Evolutionary conservation across 2,113 vertebrate genomes (phyloP).

Genomic region (Rhipidura dahli): DNA sequence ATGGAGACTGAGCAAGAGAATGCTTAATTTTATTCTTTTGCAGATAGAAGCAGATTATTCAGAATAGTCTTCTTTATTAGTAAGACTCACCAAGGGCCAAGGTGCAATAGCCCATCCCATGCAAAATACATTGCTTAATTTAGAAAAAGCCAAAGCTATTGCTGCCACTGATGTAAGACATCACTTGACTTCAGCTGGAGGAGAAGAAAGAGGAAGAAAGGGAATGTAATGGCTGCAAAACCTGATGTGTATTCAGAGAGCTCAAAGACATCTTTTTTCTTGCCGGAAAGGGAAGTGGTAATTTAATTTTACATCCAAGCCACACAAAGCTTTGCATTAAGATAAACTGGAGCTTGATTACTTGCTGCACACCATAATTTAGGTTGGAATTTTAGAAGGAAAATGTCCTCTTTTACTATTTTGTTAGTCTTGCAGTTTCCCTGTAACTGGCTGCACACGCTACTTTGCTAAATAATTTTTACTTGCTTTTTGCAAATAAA

Average conservation of each 20-base stretch:
- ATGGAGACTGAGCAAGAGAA: neutral
- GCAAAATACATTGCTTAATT: neutral
- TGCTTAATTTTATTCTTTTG: neutral
- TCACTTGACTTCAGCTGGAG: neutral
- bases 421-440: neutral
- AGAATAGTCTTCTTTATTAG: neutral
- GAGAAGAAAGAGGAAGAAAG: neutral
- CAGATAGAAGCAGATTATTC: neutral
- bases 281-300: neutral
- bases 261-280: neutral
- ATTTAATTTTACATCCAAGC: neutral
- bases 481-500: neutral
- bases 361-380: neutral
- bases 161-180: neutral
- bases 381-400: neutral
- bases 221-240: neutral
- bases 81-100: neutral
- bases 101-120: neutral
- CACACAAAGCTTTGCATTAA: neutral
- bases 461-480: neutral
- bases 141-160: neutral
- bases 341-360: neutral
- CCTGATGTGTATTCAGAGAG: neutral
- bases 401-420: neutral
- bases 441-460: neutral